Evolutionary conservation across 2,797 vertebrate species (phyloP), one percentile per base, ranked within the genome.

Genomic region (Dallia pectoralis): DNA sequence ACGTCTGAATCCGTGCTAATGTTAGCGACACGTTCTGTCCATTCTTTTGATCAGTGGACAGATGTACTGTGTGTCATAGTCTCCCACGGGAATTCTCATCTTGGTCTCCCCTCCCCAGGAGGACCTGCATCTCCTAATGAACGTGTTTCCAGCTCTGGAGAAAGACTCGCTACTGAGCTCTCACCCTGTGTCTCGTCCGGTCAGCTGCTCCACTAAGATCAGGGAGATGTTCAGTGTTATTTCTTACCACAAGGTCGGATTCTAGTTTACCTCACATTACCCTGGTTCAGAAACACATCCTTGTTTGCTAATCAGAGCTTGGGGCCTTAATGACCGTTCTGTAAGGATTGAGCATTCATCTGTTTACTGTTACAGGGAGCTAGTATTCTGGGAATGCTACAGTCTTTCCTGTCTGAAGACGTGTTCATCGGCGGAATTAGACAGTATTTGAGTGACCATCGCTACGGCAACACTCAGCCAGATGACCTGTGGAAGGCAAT

Each of bases 401-500:
- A 69, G 22, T 59, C 25, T 56, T 72, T 61, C 64, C 56, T 81
- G 61, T 70, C 18, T 16, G 76, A 78, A 11, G 3, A n/a, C 3
- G 56, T 77, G 47, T 77, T 77, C 47, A 25, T 47, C 8, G 27
- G 29, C 32, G 79, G 74, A 30, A 74, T 80, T 19, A 68, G 27
- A 27, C 36, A 30, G 29, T 80, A 80, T 61, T 44, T 81, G 51
- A 75, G 36, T 25, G 61, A 70, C 27, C 70, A 81, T 73, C 47
- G 70, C 61, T 78, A 81, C 32, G 25, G 67, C 67, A 77, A 65
- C 36, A 59, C 74, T 19, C 63, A 74, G 15, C 71, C 69, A 48
- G 61, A 72, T 59, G 72, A 77, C 65, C 69, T 77, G 56, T 75
- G 75, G 79, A 49, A 25, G 59, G 75, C 66, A 3, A 62, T 80